These are phyloP conservation scores for Harpagifer antarcticus DNA, from an alignment of 2,797 vertebrate species.

Conservation along the genomic window DNA sequence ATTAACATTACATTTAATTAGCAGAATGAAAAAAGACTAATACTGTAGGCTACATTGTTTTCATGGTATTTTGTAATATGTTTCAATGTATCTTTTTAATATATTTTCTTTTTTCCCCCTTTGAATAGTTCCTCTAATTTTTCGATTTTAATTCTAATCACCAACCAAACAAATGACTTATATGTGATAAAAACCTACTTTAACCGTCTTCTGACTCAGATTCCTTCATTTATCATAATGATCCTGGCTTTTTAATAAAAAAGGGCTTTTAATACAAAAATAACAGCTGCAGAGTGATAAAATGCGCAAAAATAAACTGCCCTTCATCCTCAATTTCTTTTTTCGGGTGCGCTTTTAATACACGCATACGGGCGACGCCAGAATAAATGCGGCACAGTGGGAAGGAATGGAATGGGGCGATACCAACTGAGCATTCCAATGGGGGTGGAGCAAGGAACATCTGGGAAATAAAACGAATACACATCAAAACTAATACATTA, in stretches of 20 bases:
- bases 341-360: slow-evolving; percentile 43
- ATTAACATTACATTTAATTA: no score
- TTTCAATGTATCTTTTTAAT: no score
- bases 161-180: no score
- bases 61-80: no score
- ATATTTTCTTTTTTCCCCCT: no score
- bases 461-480: fast-evolving
- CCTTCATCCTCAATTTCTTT: slow-evolving; percentile 39
- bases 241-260: neutral
- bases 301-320: slow-evolving; percentile 49
- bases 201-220: no score
- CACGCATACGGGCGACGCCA: slow-evolving; percentile 28
- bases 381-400: slow-evolving; percentile 57
- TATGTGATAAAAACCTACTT: no score
- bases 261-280: slow-evolving; percentile 14
- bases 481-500: fast-evolving
- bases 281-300: slow-evolving; percentile 8
- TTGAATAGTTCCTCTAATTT: no score
- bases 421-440: slow-evolving; percentile 68
- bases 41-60: no score
- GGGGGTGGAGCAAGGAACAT: neutral
- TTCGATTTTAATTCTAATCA: no score
- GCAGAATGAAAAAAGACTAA: no score
- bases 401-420: slow-evolving; percentile 82
- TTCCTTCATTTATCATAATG: neutral